phyloP scores from a whole-genome alignment of 1,140 invertebrate genomes.

The Ceratina australensis region DNA sequence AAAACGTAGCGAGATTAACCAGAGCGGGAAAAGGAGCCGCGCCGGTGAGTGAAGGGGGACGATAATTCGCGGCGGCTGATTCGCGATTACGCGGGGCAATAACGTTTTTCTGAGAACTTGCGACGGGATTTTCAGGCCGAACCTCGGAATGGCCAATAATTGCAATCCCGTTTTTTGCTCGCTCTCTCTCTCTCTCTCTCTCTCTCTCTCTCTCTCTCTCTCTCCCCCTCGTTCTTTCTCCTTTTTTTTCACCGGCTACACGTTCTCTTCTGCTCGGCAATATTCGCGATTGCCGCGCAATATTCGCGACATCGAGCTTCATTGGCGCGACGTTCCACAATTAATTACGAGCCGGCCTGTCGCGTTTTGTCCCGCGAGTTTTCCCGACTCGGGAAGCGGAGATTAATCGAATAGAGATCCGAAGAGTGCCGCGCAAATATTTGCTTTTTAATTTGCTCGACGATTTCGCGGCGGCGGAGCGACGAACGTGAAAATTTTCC shows the following conservation, averaged over 20 bases:
- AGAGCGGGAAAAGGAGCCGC: background rate
- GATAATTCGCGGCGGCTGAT: constrained; percentile 24
- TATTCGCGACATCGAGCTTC: constrained; percentile 30
- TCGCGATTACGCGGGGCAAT: constrained; percentile 23
- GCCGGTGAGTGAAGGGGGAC: background rate
- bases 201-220: background rate
- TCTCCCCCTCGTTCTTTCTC: too few species aligned
- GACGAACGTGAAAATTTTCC: too few species aligned
- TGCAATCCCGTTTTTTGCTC: constrained; percentile 12
- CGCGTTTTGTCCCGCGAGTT: constrained; percentile 2
- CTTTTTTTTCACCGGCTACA: background rate
- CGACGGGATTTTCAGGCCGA: constrained; percentile 13
- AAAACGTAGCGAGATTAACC: constrained; percentile 1
- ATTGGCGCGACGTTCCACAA: constrained; percentile 7
- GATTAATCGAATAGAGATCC: constrained; percentile 36
- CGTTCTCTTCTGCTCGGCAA: background rate
- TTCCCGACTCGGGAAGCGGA: background rate
- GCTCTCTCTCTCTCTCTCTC: too few species aligned
- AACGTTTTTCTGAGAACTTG: constrained; percentile 9
- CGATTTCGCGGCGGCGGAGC: background rate
- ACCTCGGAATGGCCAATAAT: constrained; percentile 7
- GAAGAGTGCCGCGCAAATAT: constrained; percentile 23
- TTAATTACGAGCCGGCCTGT: constrained; percentile 30
- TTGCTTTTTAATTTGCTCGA: constrained; percentile 36
- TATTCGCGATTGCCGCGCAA: constrained; percentile 15